These are phyloP conservation scores for Heloderma charlesbogerti DNA, from an alignment of 2,113 vertebrate species.

Conservation along the genomic window DNA sequence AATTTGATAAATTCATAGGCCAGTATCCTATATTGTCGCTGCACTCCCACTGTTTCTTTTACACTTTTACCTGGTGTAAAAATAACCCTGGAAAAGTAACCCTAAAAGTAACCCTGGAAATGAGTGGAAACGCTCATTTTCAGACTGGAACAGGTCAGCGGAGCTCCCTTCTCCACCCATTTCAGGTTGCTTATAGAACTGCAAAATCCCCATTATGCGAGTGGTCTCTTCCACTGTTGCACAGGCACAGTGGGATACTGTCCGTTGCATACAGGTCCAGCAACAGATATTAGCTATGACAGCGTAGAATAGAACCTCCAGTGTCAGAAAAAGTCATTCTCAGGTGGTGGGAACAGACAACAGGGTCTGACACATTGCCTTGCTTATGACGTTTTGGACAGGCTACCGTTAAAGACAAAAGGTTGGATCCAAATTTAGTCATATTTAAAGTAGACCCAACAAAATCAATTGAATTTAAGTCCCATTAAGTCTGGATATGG, in stretches of 20 bases:
- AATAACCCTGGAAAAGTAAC: too few relatives aligned
- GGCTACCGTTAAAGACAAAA: background rate
- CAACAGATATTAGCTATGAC: background rate
- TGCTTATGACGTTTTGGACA: background rate
- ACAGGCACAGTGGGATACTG: too few relatives aligned
- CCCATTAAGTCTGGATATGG: background rate
- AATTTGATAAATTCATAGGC: background rate
- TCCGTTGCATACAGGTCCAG: background rate
- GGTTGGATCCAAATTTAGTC: background rate
- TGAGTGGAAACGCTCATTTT: too few relatives aligned
- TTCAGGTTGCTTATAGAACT: too few relatives aligned
- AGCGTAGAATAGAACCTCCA: background rate
- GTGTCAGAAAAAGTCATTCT: background rate
- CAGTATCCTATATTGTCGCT: too few relatives aligned
- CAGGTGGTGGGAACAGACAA: background rate
- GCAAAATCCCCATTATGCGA: too few relatives aligned
- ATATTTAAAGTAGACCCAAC: background rate
- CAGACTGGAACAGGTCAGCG: too few relatives aligned
- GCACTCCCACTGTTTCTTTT: too few relatives aligned
- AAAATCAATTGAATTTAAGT: background rate
- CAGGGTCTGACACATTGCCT: background rate
- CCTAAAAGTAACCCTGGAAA: too few relatives aligned
- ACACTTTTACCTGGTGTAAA: too few relatives aligned
- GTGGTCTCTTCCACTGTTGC: too few relatives aligned
- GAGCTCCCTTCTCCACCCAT: too few relatives aligned